These are phyloP conservation scores for Anthophora plumipes DNA, from an alignment of 2,888 invertebrate species.

Conservation along the genomic window DNA sequence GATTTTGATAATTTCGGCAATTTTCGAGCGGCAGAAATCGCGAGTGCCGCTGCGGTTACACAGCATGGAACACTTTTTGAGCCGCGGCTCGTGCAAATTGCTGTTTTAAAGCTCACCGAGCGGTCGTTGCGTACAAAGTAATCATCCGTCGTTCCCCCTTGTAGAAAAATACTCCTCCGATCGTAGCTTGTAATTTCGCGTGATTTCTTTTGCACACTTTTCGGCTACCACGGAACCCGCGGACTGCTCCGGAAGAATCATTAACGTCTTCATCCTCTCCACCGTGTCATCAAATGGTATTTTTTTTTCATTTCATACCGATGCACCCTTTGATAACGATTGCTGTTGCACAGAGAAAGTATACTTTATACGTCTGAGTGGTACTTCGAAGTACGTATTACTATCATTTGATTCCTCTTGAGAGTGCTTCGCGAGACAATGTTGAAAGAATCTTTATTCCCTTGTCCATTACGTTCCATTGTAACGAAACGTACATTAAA, in stretches of 20 bases:
- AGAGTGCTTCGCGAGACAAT: no score
- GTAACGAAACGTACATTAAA: no score
- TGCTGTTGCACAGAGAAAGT: neutral
- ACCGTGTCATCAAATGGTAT: neutral
- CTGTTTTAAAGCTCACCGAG: slow-evolving; percentile 46
- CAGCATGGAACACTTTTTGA: slow-evolving; percentile 17
- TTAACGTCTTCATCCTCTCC: slow-evolving; percentile 17
- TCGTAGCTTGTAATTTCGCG: slow-evolving; percentile 53
- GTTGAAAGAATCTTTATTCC: no score
- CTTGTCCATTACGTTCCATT: no score
- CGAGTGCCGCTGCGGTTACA: slow-evolving; percentile 43
- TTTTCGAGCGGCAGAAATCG: slow-evolving; percentile 46
- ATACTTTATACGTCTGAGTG: no score
- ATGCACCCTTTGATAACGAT: neutral
- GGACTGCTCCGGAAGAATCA: slow-evolving; percentile 10
- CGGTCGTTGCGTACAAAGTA: slow-evolving; percentile 41
- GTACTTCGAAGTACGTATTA: no score
- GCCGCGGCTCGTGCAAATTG: slow-evolving; percentile 47
- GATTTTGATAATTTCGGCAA: slow-evolving; percentile 50
- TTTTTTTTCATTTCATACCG: neutral
- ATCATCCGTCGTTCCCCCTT: slow-evolving; percentile 43
- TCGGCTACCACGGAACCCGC: slow-evolving; percentile 3
- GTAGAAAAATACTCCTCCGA: slow-evolving; percentile 48
- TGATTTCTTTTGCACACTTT: slow-evolving; percentile 50
- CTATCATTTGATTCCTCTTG: no score